These are phyloP conservation scores for Ivindomyrus marchei DNA, from an alignment of 2,113 vertebrate species.

Conservation along the genomic window DNA sequence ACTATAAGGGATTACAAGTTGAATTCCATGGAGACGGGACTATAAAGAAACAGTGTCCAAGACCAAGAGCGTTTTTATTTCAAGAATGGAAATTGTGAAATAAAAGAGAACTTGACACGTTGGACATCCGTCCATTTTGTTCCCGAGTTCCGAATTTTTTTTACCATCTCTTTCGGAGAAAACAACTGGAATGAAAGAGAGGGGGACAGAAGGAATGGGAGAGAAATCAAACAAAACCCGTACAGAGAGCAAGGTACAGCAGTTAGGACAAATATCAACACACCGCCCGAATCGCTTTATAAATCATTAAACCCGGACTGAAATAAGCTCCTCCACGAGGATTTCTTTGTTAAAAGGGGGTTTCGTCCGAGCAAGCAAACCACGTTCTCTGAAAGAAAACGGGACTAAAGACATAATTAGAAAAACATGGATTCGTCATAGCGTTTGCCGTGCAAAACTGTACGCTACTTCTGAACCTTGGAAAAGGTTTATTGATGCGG, in stretches of 20 bases:
- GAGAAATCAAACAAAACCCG: slow-evolving; percentile 42
- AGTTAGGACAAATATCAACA: slow-evolving; percentile 44
- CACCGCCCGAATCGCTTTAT: slow-evolving; percentile 36
- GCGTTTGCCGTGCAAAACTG: slow-evolving; percentile 26
- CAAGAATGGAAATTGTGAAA: slow-evolving; percentile 53
- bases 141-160: slow-evolving; percentile 16
- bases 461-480: background rate
- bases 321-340: slow-evolving; percentile 34
- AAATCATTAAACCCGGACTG: slow-evolving; percentile 22
- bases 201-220: slow-evolving; percentile 53
- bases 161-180: slow-evolving; percentile 3
- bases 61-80: slow-evolving; percentile 33
- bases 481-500: background rate
- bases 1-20: slow-evolving; percentile 47
- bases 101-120: slow-evolving; percentile 38
- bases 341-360: slow-evolving; percentile 28
- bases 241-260: slow-evolving; percentile 54
- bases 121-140: slow-evolving; percentile 29
- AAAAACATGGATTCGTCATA: slow-evolving; percentile 52
- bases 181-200: slow-evolving; percentile 14
- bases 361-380: slow-evolving; percentile 19
- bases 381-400: slow-evolving; percentile 19
- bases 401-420: slow-evolving; percentile 36
- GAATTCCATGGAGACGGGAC: slow-evolving; percentile 20
- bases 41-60: slow-evolving; percentile 3